Evolutionary conservation across 2,888 invertebrate species (phyloP), one percentile per base, ranked within the genome.

Genomic region (Epicampocera succincta): DNA sequence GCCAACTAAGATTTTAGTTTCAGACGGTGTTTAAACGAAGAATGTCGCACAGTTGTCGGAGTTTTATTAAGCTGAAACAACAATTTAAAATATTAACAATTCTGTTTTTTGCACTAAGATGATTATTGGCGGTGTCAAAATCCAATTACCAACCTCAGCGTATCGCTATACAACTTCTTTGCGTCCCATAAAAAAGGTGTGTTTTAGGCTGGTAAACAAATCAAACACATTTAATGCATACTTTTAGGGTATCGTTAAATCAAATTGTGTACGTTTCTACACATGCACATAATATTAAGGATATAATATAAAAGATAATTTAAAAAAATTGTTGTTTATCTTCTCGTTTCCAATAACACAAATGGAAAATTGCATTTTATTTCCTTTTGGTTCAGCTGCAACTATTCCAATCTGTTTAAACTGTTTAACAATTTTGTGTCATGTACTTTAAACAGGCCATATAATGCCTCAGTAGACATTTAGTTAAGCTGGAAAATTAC

Each of bases 131-230:
- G 93, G 93, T 88, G 92, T 93, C 83, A 91, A 92, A 79, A 91
- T 93, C 80, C 94, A 93, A 89, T 91, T 93, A 87, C 93, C 93
- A 61, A 92, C 83, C 54, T 81, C 86, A 58, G 75, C 84, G 68
- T 92, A 92, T 85, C 92, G 93, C 85, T 92, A 93, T 87, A 91
- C 92, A 82, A 92, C 83, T n/a, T 68, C 84, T 61, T 80, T 84
- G 33, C 81, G 92, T 91, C 92, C 93, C 76, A 93, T 93, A 86
- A 92, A 92, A 88, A 92, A 93, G 91, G 94, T 94, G 88, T 91
- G 76, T 17, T 58, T 3, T 44, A 42, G 9, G 4, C 17, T 38
- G 19, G 29, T 68, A 19, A 61, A n/a, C 13, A 48, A 52, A 42
- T 19, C 38, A 15, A n/a, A n/a, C 11, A 25, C 11, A 61, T 42